phyloP scores from a whole-genome alignment of 2,888 invertebrate species.

The Hydrotaea diabolus region DNA sequence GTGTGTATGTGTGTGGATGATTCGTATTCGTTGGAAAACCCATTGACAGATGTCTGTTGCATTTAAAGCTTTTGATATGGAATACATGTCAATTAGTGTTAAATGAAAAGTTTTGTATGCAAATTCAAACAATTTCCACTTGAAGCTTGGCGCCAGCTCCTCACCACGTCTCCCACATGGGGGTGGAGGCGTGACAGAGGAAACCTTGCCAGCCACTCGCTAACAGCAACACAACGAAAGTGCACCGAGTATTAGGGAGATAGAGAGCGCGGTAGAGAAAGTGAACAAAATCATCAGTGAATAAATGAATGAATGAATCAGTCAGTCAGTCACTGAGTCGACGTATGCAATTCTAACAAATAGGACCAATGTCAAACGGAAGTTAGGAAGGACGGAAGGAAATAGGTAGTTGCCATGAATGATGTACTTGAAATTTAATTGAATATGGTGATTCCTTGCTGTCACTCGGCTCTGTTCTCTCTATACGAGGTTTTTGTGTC shows the following conservation, averaged over 20 bases:
- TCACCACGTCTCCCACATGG: neutral
- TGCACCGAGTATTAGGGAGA: neutral
- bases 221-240: neutral
- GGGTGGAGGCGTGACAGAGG: too few species aligned
- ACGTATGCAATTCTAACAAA: slow-evolving; percentile 37
- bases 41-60: slow-evolving; percentile 67
- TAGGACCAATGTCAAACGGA: slow-evolving; percentile 52
- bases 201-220: too few species aligned
- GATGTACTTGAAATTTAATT: slow-evolving; percentile 55
- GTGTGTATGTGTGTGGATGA: slow-evolving; percentile 8
- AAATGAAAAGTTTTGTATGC: slow-evolving; percentile 66
- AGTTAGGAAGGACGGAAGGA: neutral
- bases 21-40: slow-evolving; percentile 22
- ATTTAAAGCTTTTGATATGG: slow-evolving; percentile 73
- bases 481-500: slow-evolving; percentile 21
- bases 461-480: neutral
- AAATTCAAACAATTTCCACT: slow-evolving; percentile 62
- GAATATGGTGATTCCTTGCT: slow-evolving; percentile 22
- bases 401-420: neutral
- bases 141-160: neutral
- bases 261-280: neutral
- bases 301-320: neutral
- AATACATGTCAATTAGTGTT: slow-evolving; percentile 66
- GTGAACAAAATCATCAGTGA: slow-evolving; percentile 18
- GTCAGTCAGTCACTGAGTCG: neutral